phyloP scores from a whole-genome alignment of 1,140 invertebrate species.

The Brachystomella parvula region DNA sequence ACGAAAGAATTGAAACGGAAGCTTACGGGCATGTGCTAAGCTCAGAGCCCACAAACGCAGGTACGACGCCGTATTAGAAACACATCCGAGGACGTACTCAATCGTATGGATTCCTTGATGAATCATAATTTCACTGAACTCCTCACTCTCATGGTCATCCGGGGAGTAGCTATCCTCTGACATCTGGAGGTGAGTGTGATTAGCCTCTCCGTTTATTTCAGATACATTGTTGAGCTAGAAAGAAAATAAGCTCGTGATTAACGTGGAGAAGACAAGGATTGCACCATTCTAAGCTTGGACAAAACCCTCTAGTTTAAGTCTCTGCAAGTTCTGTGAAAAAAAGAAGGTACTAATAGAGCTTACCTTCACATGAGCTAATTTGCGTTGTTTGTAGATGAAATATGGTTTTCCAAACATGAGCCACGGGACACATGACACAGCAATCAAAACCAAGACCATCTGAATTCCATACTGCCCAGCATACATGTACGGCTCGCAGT shows the following conservation, averaged over 20 bases:
- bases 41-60: constrained; percentile 96
- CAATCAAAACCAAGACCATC: constrained; percentile 72
- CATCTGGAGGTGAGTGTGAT: constrained; percentile 24
- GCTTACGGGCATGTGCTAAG: constrained; percentile 92
- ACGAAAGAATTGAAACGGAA: too few species aligned
- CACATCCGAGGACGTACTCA: constrained; percentile 93
- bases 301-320: too few species aligned
- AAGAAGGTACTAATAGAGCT: too few species aligned
- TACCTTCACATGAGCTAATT: constrained; percentile 40
- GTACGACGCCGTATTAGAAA: constrained; percentile 98
- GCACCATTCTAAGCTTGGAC: too few species aligned
- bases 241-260: too few species aligned
- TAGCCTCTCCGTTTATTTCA: constrained; percentile 16
- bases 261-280: too few species aligned
- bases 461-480: constrained; percentile 58
- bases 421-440: constrained; percentile 84
- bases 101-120: constrained; percentile 97
- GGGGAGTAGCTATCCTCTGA: constrained; percentile 14
- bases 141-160: constrained; percentile 52
- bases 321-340: too few species aligned
- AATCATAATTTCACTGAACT: constrained; percentile 85
- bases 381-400: constrained; percentile 61
- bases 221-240: constrained; percentile 24
- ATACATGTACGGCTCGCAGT: constrained; percentile 55
- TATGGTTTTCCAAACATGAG: constrained; percentile 93